These are phyloP conservation scores for Papilio aristodemus DNA, from an alignment of 1,140 invertebrate genomes.

Conservation along the genomic window DNA sequence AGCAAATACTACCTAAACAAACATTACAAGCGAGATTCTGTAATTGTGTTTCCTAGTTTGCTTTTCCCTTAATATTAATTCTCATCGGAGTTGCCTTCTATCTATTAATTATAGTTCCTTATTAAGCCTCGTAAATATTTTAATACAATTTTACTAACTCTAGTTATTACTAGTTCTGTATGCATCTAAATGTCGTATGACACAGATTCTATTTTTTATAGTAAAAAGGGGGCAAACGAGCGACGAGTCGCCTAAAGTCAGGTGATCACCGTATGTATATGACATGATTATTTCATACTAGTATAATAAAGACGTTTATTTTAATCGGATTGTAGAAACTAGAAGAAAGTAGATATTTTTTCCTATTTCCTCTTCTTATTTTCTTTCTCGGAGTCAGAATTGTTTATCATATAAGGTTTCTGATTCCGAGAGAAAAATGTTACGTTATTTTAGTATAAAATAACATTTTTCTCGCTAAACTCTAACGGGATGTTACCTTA, in stretches of 20 bases:
- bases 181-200: background rate
- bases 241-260: too few relatives aligned
- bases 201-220: background rate
- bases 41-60: conserved; percentile 17
- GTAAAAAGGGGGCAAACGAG: too few relatives aligned
- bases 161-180: background rate
- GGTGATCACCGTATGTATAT: background rate
- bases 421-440: too few relatives aligned
- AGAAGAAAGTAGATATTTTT: too few relatives aligned
- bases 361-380: too few relatives aligned
- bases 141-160: background rate
- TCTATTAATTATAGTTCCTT: background rate
- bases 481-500: too few relatives aligned
- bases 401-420: too few relatives aligned
- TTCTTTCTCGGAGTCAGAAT: too few relatives aligned
- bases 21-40: conserved; percentile 5
- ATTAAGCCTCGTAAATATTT: background rate
- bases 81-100: background rate
- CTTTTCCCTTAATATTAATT: conserved; percentile 1
- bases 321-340: background rate
- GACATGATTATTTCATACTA: background rate
- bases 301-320: background rate
- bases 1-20: conserved; percentile 10
- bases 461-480: too few relatives aligned
- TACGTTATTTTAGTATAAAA: too few relatives aligned